Percentiles rank a stretch among this genome's conserved stretches.
Conservation (phyloP, 2,113 vertebrate species). For the Cyprinodon variegatus region DNA sequence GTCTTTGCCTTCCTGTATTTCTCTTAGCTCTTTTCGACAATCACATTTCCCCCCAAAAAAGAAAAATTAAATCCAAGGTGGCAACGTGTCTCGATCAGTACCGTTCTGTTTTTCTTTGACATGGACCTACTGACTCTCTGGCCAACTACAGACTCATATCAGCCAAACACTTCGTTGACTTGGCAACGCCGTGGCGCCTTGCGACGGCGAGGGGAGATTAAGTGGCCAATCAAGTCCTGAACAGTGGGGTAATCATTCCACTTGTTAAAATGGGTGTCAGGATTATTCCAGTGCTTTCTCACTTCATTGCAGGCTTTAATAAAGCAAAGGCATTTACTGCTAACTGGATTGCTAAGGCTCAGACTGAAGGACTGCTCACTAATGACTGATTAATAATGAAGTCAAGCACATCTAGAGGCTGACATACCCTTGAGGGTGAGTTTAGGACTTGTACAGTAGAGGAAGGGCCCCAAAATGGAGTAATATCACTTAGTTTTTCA, state of each 20-base stretch:
- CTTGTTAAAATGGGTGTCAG: conserved; percentile 65
- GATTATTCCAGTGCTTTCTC: conserved; percentile 60
- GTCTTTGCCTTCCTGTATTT: conserved; percentile 13
- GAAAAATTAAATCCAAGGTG: conserved; percentile 53
- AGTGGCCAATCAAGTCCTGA: conserved; percentile 79
- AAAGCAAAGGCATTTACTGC: conserved; percentile 43
- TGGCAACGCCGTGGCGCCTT: conserved; percentile 64
- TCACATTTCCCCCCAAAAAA: conserved; percentile 61
- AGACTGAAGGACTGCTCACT: conserved; percentile 41
- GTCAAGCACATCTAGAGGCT: conserved; percentile 13
- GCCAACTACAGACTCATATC: conserved; percentile 10
- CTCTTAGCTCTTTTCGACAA: conserved; percentile 50
- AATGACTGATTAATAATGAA: conserved; percentile 41
- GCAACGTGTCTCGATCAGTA: conserved; percentile 45
- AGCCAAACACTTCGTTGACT: conserved; percentile 54
- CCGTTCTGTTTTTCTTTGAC: conserved; percentile 43
- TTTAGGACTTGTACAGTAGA: conserved; percentile 2
- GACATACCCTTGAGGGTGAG: conserved; percentile 20
- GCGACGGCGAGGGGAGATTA: conserved; percentile 72
- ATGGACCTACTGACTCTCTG: conserved; percentile 28
- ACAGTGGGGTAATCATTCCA: conserved; percentile 75
- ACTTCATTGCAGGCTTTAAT: conserved; percentile 53
- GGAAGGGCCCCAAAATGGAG: background rate
- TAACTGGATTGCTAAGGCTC: conserved; percentile 27
- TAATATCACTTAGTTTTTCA: background rate